Conservation (phyloP, 2,888 invertebrate species). For the Catotricha subobsoleta region DNA sequence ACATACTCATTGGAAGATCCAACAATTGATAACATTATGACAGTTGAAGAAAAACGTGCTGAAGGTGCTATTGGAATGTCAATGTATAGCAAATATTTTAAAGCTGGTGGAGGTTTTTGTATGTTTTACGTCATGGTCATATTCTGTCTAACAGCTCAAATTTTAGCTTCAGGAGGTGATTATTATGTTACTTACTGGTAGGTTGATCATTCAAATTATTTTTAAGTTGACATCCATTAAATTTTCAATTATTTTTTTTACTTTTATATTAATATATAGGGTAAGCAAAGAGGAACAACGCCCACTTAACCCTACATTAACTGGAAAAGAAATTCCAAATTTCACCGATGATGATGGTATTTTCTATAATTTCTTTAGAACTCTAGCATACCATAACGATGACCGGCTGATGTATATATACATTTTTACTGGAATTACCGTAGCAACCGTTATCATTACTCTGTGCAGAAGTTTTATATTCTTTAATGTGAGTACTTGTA, state of each 20-base stretch:
- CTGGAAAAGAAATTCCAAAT: not conserved
- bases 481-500: conserved; percentile 25
- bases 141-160: conserved; percentile 47
- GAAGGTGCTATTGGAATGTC: conserved; percentile 41
- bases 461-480: conserved; percentile 30
- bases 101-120: conserved; percentile 49
- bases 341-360: not conserved
- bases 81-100: conserved; percentile 50
- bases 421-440: conserved; percentile 32
- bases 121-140: conserved; percentile 39
- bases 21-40: conserved; percentile 22
- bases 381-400: conserved; percentile 12
- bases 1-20: conserved; percentile 38
- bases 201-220: conserved; percentile 15
- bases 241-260: conserved; percentile 10
- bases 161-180: conserved; percentile 53
- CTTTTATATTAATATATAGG: no score
- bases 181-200: conserved; percentile 65
- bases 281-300: conserved; percentile 37
- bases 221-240: conserved; percentile 2
- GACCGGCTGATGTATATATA: conserved; percentile 22
- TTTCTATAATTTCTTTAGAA: not conserved
- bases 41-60: conserved; percentile 38
- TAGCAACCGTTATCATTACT: conserved; percentile 27
- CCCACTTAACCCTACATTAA: not conserved